Evolutionary conservation across 2,797 vertebrate genomes (phyloP).

Genomic region (Prunella strophiata): DNA sequence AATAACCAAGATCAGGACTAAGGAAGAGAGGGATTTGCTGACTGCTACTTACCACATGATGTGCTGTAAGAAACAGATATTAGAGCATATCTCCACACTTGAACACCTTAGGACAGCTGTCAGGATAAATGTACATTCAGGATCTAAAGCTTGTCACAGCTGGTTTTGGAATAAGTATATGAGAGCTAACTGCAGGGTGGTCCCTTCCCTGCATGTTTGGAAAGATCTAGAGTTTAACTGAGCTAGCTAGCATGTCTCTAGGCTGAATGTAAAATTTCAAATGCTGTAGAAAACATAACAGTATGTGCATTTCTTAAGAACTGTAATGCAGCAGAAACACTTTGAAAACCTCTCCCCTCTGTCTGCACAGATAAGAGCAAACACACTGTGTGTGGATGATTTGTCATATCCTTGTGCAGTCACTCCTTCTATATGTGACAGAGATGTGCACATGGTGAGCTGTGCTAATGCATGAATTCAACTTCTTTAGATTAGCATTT

Average conservation of each 20-base stretch:
- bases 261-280: neutral
- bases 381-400: neutral
- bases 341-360: neutral
- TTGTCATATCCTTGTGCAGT: neutral
- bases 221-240: neutral
- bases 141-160: neutral
- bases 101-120: neutral
- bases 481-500: neutral
- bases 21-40: neutral
- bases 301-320: neutral
- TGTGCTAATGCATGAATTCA: neutral
- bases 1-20: neutral
- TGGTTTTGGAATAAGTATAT: neutral
- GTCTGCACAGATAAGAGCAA: slow-evolving; percentile 3
- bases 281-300: neutral
- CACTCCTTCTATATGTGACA: neutral
- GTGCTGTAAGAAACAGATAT: neutral
- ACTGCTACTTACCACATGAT: neutral
- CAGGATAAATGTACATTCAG: neutral
- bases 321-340: neutral
- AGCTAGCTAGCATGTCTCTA: neutral
- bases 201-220: neutral
- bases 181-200: neutral
- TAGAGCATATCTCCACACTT: neutral
- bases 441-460: rapidly evolving